A percentile compares a stretch with the other conserved stretches of the same genome.
Conservation (phyloP, 1,140 invertebrate genomes). For the Ylistrum balloti region DNA sequence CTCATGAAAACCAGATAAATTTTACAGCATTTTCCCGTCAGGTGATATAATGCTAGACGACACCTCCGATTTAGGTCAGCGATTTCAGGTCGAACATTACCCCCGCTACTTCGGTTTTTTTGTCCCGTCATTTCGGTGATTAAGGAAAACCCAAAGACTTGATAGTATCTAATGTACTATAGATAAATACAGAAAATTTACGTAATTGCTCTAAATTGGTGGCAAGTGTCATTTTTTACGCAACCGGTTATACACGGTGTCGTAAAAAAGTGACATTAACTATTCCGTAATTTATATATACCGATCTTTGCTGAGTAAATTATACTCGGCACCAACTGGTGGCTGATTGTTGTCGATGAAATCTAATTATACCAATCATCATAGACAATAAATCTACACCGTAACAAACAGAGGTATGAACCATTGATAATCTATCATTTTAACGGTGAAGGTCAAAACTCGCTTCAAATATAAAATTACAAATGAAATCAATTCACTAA, state of each 20-base stretch:
- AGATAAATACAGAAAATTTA: neutral
- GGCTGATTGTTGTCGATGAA: too few species aligned
- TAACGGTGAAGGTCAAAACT: too few species aligned
- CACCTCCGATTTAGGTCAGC: neutral
- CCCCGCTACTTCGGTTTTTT: neutral
- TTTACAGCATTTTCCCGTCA: too few species aligned
- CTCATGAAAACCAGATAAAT: too few species aligned
- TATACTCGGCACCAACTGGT: neutral
- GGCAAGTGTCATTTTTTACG: neutral
- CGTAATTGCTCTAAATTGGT: neutral
- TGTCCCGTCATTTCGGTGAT: neutral
- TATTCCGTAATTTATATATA: neutral
- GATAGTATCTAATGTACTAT: neutral
- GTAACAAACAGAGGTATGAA: too few species aligned
- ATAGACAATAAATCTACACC: too few species aligned
- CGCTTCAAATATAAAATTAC: too few species aligned
- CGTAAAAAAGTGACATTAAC: neutral
- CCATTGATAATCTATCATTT: too few species aligned
- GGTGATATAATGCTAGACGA: too few species aligned
- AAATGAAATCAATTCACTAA: too few species aligned
- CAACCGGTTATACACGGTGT: neutral
- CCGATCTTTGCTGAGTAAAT: neutral
- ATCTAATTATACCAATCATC: too few species aligned
- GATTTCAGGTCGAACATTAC: neutral
- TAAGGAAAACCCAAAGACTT: neutral